Evolutionary conservation across 2,113 vertebrate genomes (phyloP), one percentile per base, ranked within the genome.

Genomic region (Nannobrachium achirus): DNA sequence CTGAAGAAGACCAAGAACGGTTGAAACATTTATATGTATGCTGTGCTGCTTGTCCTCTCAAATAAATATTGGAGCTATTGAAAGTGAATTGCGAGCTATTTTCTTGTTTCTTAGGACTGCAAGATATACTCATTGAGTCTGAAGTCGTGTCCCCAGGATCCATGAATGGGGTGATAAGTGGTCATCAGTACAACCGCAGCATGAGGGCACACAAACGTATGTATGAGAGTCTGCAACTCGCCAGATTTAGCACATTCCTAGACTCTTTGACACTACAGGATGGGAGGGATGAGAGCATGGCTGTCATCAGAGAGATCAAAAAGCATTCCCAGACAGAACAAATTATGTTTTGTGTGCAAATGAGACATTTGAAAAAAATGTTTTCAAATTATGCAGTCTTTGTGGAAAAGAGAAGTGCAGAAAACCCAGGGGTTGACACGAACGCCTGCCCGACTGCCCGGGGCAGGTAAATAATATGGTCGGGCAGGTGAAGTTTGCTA

Each of bases 361-460:
- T 60, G 48, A 60, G 39, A 60, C 52, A 44, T 66, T 53, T 51
- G 38, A n/a, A 41, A 10, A 53, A 73, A 66, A 58, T 57, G 33
- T 57, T 25, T 39, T 39, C 13, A 40, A 57, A 57, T 44, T 58
- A 60, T 42, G 25, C 8, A 14, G 56, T 52, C 33, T 60, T 61
- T 61, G 39, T 66, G 10, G 13, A 73, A 51, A 59, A 38, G 6
- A 65, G 13, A 59, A 73, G 62, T 73, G 46, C 41, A 56, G 74
- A 62, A 56, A 71, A 40, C 53, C 39, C 48, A 42, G 71, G 49
- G 8, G 66, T 62, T 70, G 46, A 55, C 15, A 68, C 39, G 49
- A 76, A 51, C 63, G 70, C 78, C 39, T 74, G 75, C 70, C 73
- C 15, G 9, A 64, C 78, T n/a, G 53, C n/a, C n/a, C n/a, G n/a